Evolutionary conservation across 2,113 vertebrate genomes (phyloP), one percentile per base, ranked within the genome.

Genomic region (Microcebus ravelobensis): DNA sequence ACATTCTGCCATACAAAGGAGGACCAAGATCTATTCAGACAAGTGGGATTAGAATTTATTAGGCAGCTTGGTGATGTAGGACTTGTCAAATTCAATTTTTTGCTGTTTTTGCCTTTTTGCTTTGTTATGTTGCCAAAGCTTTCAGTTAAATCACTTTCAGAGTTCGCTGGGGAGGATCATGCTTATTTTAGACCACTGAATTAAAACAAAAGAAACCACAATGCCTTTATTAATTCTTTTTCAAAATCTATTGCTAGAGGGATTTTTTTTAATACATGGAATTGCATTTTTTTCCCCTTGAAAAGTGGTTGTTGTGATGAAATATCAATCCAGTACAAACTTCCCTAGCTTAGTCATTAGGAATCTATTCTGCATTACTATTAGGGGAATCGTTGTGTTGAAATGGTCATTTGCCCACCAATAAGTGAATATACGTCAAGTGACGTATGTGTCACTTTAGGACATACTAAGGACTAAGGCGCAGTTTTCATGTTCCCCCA

Each of bases 41-140:
- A 31, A 97, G 76, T 87, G 61, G 76, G 87, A 79, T 96, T 98
- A 95, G 86, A 96, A 68, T n/a, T 94, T 94, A 97, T 50, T 76
- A 91, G 93, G 93, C 89, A 94, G 95, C 94, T 96, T 87, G 67
- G 70, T 76, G 87, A 82, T 96, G 42, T 95, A 92, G 94, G 70
- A 94, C 96, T 97, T 79, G 10, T 79, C 87, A 68, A 87, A 95
- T 57, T 93, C 42, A 59, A 87, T 0, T 88, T 1, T 84, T 84
- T 94, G 86, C 50, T 93, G 34, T 8, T 67, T 96, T 96, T 93
- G 67, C 42, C 13, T 79, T 93, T 83, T 94, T 85, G 80, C 52
- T 87, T 93, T 97, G 74, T 61, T 85, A 88, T 86, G 25, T 90
- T 79, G 36, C 48, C 59, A 77, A 68, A 55, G 8, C 9, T 97